Evolutionary conservation across 2,888 invertebrate species (phyloP), one percentile per base, ranked within the genome.

Genomic region (Pyrrhia umbra): DNA sequence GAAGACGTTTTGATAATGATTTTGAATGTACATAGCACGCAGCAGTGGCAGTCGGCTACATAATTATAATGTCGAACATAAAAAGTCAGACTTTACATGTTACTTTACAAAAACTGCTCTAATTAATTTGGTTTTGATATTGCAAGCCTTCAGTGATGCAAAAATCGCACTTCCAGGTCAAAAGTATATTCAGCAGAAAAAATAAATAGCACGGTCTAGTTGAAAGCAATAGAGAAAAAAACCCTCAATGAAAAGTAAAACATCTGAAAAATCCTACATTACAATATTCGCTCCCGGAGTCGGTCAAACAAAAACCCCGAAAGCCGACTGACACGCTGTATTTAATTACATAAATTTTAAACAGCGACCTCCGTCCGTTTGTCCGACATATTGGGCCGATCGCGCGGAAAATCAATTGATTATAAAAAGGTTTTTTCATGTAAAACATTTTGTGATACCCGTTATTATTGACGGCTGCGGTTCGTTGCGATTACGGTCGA

Each of bases 391-490:
- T 79, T 77, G 77, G 78, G 54, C 73, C 74, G 79, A 80, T 83
- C 81, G 77, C 75, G 78, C 55, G 86, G 84, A 86, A 86, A 85
- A 85, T 86, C 78, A 83, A 81, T 81, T 85, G 81, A 85, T 86
- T 81, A 84, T 81, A 84, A 84, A 84, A 86, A 84, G 80, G 82
- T 75, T 84, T 85, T 85, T 82, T 79, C 75, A 77, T 78, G 81
- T 82, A 71, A 76, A 77, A 82, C 83, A 85, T 85, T 82, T 80
- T 69, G 79, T 78, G 82, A 81, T 82, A 75, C 59, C 69, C 75
- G 66, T 66, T 79, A 82, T 82, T 79, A 82, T 81, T 76, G 71
- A 66, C 58, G 67, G 58, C 30, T 58, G 72, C 52, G 80, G 78
- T 80, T 39, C 46, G 49, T 40, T 42, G 54, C 66, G 49, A 72